Evolutionary conservation across 2,797 vertebrate genomes (phyloP).

Genomic region (Micrastur ruficollis): DNA sequence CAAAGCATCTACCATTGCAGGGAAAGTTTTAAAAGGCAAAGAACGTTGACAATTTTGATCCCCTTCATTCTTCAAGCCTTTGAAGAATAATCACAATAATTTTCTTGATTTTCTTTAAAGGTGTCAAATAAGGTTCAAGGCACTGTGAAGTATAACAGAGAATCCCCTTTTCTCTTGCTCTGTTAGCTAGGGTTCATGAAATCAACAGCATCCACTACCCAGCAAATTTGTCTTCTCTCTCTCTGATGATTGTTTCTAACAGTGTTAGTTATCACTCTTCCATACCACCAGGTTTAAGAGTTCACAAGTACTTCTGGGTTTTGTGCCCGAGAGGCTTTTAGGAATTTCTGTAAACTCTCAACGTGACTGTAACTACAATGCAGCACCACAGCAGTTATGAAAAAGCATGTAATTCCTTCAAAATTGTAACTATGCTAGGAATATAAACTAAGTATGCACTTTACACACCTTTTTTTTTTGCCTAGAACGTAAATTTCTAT

Average conservation of each 20-base stretch:
- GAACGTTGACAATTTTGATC: background rate
- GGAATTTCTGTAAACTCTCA: background rate
- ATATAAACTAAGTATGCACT: background rate
- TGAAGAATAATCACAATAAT: background rate
- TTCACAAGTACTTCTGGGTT: background rate
- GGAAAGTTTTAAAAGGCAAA: background rate
- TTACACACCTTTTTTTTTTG: background rate
- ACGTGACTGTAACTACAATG: background rate
- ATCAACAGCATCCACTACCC: background rate
- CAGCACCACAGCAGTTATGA: background rate
- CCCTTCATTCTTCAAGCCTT: background rate
- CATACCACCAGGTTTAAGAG: background rate
- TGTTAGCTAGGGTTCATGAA: background rate
- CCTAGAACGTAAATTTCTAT: background rate
- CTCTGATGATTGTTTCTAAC: background rate
- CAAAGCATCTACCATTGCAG: background rate
- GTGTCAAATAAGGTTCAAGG: background rate
- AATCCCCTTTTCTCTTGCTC: background rate
- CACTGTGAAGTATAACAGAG: background rate
- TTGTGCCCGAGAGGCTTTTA: background rate
- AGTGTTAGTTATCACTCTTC: background rate
- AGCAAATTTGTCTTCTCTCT: background rate
- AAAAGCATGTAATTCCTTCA: background rate
- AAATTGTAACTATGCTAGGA: background rate
- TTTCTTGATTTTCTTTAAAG: background rate